These are phyloP conservation scores for Tetheella fluctuosa DNA, from an alignment of 2,888 invertebrate genomes.

Conservation along the genomic window DNA sequence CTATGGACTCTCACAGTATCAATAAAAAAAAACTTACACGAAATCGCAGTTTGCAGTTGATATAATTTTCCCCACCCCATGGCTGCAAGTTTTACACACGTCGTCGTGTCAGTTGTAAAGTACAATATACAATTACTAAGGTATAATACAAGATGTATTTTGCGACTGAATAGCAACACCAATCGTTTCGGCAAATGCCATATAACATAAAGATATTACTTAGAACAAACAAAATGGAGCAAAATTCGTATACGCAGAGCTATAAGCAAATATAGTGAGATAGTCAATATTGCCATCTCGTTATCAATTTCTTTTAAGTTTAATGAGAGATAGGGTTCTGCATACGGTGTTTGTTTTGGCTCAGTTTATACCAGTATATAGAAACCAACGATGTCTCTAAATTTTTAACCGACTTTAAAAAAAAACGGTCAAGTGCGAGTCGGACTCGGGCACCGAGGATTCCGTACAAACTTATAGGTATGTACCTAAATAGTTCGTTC, in stretches of 20 bases:
- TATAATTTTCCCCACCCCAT: conserved; percentile 28
- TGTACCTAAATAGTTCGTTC: too few species aligned
- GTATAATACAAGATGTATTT: background rate
- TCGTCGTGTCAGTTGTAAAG: background rate
- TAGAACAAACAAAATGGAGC: conserved; percentile 24
- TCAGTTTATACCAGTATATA: background rate
- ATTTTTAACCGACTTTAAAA: too few species aligned
- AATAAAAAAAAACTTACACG: conserved; percentile 32
- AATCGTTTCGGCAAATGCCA: conserved; percentile 31
- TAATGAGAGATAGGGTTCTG: background rate
- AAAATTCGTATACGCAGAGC: conserved; percentile 4
- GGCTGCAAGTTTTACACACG: background rate
- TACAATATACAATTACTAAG: background rate
- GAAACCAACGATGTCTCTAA: too few species aligned
- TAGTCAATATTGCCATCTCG: background rate
- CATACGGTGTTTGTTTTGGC: too few species aligned
- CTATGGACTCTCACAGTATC: too few species aligned
- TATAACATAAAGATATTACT: conserved; percentile 35
- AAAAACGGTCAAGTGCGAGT: too few species aligned
- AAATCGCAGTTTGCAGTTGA: conserved; percentile 34
- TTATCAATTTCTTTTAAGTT: background rate
- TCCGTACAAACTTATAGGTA: too few species aligned
- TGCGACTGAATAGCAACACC: background rate
- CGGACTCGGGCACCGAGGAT: too few species aligned
- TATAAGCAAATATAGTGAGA: conserved; percentile 6